Conservation (phyloP, 1,140 invertebrate genomes). For the Anthonomus grandis region DNA sequence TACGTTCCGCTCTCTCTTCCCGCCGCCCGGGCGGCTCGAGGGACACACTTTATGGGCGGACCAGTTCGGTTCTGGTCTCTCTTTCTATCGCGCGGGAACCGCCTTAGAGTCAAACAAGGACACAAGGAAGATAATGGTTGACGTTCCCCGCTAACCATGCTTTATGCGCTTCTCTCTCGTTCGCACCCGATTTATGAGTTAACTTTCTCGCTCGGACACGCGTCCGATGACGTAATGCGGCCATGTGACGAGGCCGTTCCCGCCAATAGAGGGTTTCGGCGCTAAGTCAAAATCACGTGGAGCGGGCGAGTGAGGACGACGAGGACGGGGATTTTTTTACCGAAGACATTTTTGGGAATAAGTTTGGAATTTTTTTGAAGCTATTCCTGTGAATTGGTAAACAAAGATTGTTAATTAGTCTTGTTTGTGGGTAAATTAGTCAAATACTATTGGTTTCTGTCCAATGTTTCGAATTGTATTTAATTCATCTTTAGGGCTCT, state of each 20-base stretch:
- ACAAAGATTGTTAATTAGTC: too few species aligned
- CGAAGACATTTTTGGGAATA: background rate
- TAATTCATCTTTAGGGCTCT: too few species aligned
- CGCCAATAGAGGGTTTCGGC: conserved; percentile 43
- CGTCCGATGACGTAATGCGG: conserved; percentile 43
- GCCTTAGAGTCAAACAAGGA: conserved; percentile 27
- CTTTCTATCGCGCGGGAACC: conserved; percentile 8
- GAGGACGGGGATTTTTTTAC: background rate
- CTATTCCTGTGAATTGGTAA: too few species aligned
- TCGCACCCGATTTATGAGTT: conserved; percentile 48
- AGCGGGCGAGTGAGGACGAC: too few species aligned
- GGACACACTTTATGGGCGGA: conserved; percentile 49
- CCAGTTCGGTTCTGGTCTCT: conserved; percentile 33
- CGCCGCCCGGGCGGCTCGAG: conserved; percentile 27
- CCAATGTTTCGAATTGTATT: too few species aligned
- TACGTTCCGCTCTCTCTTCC: conserved; percentile 43
- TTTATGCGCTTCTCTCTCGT: conserved; percentile 50
- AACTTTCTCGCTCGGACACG: conserved; percentile 40
- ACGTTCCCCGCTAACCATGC: conserved; percentile 50
- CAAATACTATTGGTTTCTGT: too few species aligned
- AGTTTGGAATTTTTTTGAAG: too few species aligned
- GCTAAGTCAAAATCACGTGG: conserved; percentile 39
- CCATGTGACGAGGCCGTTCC: conserved; percentile 45
- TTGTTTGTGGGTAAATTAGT: too few species aligned
- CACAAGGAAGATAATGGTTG: conserved; percentile 49